Evolutionary conservation across 2,888 invertebrate genomes (phyloP), one percentile per base, ranked within the genome.

Genomic region (Chloromyia formosa): DNA sequence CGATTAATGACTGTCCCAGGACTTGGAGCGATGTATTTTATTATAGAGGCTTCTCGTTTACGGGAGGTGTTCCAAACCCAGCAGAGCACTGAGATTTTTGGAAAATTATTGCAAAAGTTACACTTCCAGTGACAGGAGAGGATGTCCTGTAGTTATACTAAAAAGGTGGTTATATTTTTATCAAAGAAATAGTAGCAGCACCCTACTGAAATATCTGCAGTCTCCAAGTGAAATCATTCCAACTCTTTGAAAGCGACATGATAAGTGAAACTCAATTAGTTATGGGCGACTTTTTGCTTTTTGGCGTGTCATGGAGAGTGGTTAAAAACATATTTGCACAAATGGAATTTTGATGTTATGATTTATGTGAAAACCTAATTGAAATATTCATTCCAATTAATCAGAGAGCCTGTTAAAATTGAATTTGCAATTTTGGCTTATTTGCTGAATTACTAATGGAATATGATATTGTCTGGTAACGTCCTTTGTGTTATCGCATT

Each of bases 1-100:
- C 74, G 74, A 76, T 76, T 76, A 74, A 62, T 76, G 60, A 14
- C 23, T 40, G 14, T 10, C 35, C 40, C 20, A 23, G 40, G 16
- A 9, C n/a, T 10, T 1, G 7, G 42, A 5, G 40, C 23, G 9
- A 12, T 60, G 27, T 18, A 16, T 56, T 18, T 14, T 20, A n/a
- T n/a, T n/a, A 56, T 20, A 18, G 56, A 18, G 4, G 18, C 56
- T 56, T 18, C 10, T 56, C 10, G 22, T 18, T 2, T 10, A 1
- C 14, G 12, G 27, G 60, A 10, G n/a, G 2, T 60, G 12, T 22
- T 23, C 60, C 5, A n/a, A n/a, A 23, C 5, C 23, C 9, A 3
- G 42, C 5, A 16, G 54, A 54, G 20, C 10, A 20, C 4, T 10
- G 18, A 18, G 56, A 18, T 20, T 56, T 56, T 56, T 18, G 18